phyloP scores from a whole-genome alignment of 2,888 invertebrate genomes.

The Horisme vitalbata region DNA sequence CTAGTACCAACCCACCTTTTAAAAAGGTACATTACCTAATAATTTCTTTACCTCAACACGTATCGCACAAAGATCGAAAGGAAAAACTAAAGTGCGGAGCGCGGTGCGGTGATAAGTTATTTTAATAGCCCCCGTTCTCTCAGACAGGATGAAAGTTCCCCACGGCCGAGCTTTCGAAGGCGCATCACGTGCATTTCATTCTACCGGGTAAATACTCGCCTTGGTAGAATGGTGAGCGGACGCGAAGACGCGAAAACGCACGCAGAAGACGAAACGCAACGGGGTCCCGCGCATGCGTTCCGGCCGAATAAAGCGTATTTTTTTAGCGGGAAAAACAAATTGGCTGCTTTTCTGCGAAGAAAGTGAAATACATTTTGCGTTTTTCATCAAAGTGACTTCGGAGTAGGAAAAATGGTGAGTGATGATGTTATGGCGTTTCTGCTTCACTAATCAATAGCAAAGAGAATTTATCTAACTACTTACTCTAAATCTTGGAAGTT shows the following conservation, averaged over 20 bases:
- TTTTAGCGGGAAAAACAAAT: constrained; percentile 15
- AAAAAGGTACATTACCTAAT: too few relatives aligned
- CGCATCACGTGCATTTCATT: constrained; percentile 60
- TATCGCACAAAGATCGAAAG: too few relatives aligned
- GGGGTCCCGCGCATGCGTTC: constrained; percentile 67
- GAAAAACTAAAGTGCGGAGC: too few relatives aligned
- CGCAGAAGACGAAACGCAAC: constrained; percentile 62
- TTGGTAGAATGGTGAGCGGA: constrained; percentile 54
- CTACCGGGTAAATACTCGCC: constrained; percentile 53
- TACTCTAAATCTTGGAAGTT: too few relatives aligned
- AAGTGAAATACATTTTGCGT: too few relatives aligned
- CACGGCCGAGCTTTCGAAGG: constrained; percentile 66
- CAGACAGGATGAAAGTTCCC: constrained; percentile 39
- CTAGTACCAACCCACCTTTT: too few relatives aligned
- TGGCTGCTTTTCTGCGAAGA: constrained; percentile 23
- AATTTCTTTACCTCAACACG: too few relatives aligned
- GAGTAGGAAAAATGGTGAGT: constrained; percentile 4
- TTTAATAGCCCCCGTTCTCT: not conserved
- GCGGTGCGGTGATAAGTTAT: too few relatives aligned
- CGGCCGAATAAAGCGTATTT: constrained; percentile 46
- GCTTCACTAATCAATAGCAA: too few relatives aligned
- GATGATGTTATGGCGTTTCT: too few relatives aligned
- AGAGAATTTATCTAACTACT: too few relatives aligned
- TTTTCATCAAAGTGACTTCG: too few relatives aligned
- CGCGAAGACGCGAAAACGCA: constrained; percentile 38